phyloP scores from a whole-genome alignment of 2,888 invertebrate species.

The Acanthosepion esculentum region DNA sequence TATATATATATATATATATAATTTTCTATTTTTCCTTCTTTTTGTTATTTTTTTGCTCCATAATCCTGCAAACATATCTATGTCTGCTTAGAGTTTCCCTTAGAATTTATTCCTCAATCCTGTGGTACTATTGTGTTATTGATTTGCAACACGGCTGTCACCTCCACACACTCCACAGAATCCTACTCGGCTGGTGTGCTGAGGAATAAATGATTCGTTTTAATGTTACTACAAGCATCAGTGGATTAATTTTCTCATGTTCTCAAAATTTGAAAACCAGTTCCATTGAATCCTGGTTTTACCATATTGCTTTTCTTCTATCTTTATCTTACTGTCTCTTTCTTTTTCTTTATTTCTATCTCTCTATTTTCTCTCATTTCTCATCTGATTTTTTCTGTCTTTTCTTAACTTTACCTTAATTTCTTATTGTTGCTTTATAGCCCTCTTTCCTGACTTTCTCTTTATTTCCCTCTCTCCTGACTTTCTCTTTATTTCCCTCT shows the following conservation, averaged over 20 bases:
- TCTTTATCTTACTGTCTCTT: not conserved
- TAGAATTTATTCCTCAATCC: not conserved
- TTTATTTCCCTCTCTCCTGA: not conserved
- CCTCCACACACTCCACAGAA: not conserved
- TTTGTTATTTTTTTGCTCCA: too few species aligned
- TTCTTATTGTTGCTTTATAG: not conserved
- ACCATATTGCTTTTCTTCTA: not conserved
- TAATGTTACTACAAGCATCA: not conserved
- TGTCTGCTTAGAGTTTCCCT: too few species aligned
- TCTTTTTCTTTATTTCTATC: not conserved
- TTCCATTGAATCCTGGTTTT: not conserved
- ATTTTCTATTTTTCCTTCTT: too few species aligned
- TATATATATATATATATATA: too few species aligned
- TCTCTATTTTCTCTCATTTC: too few species aligned
- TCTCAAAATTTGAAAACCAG: not conserved
- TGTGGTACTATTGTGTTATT: not conserved
- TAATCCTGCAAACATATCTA: too few species aligned
- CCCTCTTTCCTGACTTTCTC: not conserved
- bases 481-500: not conserved
- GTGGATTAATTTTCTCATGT: not conserved
- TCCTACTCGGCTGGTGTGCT: not conserved
- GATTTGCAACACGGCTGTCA: not conserved
- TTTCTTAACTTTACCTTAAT: not conserved
- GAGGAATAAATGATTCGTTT: not conserved
- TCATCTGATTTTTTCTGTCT: too few species aligned